Conservation (phyloP, 1,140 invertebrate genomes). For the Lordiphosa collinella region DNA sequence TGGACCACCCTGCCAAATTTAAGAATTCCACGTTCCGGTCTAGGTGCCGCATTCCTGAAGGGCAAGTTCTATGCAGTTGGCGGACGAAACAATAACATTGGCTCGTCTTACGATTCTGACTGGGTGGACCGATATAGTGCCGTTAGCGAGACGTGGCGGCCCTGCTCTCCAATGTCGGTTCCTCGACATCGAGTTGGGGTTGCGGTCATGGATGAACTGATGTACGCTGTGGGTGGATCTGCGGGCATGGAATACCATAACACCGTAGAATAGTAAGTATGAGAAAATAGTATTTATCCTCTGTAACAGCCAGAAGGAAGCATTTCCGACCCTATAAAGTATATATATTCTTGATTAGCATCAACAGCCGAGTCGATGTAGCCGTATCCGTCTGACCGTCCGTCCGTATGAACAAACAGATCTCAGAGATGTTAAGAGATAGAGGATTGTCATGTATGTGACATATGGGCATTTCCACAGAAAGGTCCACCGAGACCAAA, state of each 20-base stretch:
- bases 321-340: too few relatives aligned
- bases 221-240: slow-evolving; percentile 95
- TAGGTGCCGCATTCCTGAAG: slow-evolving; percentile 92
- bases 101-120: slow-evolving; percentile 89
- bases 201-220: slow-evolving; percentile 93
- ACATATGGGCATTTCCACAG: too few relatives aligned
- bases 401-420: too few relatives aligned
- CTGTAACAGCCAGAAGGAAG: too few relatives aligned
- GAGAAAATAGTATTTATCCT: too few relatives aligned
- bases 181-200: slow-evolving; percentile 93
- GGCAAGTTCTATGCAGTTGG: slow-evolving; percentile 93
- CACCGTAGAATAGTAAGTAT: slow-evolving; percentile 90
- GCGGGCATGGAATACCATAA: slow-evolving; percentile 90
- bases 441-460: too few relatives aligned
- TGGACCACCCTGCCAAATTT: slow-evolving; percentile 90
- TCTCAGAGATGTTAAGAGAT: too few relatives aligned
- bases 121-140: slow-evolving; percentile 85
- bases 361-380: too few relatives aligned
- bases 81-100: slow-evolving; percentile 92
- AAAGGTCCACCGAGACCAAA: too few relatives aligned
- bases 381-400: too few relatives aligned
- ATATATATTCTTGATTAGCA: too few relatives aligned
- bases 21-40: slow-evolving; percentile 90
- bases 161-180: slow-evolving; percentile 90
- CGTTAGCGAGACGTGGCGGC: slow-evolving; percentile 83